Evolutionary conservation across 2,888 invertebrate genomes (phyloP).

Genomic region (Anoncus sp.): DNA sequence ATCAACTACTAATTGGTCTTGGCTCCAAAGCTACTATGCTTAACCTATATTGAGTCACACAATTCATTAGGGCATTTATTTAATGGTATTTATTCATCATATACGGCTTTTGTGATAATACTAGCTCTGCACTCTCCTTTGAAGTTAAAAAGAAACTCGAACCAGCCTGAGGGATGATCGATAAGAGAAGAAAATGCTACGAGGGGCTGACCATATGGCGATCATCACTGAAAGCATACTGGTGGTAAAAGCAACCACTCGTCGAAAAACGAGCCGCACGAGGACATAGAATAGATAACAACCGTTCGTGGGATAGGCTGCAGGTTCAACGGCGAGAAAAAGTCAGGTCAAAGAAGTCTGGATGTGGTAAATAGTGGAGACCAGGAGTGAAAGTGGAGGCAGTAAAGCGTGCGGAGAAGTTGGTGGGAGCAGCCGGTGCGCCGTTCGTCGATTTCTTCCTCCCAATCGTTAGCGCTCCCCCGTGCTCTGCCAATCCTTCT

Average conservation of each 20-base stretch:
- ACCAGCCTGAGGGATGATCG: not conserved
- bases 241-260: not conserved
- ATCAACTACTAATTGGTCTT: not conserved
- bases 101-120: not conserved
- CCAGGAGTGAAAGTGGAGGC: slow-evolving; percentile 46
- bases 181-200: not conserved
- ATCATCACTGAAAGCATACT: not conserved
- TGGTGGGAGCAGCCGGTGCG: slow-evolving; percentile 66
- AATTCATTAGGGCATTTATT: not conserved
- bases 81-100: not conserved
- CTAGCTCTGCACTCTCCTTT: not conserved
- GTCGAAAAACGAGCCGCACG: slow-evolving; percentile 1
- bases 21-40: not conserved
- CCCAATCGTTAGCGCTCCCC: slow-evolving; percentile 74
- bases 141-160: not conserved
- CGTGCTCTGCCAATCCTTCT: slow-evolving; percentile 37
- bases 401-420: slow-evolving; percentile 69
- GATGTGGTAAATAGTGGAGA: slow-evolving; percentile 8
- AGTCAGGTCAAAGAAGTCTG: slow-evolving; percentile 29
- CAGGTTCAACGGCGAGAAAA: slow-evolving; percentile 32
- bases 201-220: not conserved
- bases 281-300: slow-evolving; percentile 42
- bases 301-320: slow-evolving; percentile 16
- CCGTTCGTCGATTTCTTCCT: slow-evolving; percentile 44
- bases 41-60: not conserved